A percentile compares a stretch with the other conserved stretches of the same genome.
Conservation (phyloP, 2,888 invertebrate species). For the Lasioglossum zephyrum region DNA sequence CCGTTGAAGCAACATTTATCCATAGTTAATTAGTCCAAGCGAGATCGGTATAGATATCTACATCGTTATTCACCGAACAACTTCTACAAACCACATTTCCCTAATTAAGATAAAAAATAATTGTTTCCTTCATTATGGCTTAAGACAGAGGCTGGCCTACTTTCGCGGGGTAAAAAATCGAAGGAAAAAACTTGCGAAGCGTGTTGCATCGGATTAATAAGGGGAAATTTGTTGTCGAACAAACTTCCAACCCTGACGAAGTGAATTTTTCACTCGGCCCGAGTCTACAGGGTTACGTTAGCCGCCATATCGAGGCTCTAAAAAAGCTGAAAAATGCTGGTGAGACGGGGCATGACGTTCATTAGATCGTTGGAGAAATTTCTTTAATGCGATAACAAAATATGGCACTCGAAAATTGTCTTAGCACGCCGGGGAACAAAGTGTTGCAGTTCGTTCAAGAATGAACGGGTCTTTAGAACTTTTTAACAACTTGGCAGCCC, state of each 20-base stretch:
- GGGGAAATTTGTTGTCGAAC: neutral
- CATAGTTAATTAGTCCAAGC: neutral
- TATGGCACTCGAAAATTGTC: neutral
- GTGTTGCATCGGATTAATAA: neutral
- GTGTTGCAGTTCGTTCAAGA: neutral
- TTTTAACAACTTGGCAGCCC: neutral
- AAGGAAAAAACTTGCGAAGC: neutral
- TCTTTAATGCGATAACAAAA: neutral
- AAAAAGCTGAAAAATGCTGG: constrained; percentile 20
- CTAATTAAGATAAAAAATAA: neutral
- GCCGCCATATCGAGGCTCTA: neutral
- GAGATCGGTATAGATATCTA: too few species aligned
- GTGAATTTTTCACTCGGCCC: neutral
- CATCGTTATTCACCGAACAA: neutral
- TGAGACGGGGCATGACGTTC: neutral
- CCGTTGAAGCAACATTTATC: neutral
- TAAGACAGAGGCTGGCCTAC: neutral
- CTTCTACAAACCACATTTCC: neutral
- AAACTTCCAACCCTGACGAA: neutral
- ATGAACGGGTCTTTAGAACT: neutral
- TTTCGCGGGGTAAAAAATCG: neutral
- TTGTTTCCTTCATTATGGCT: neutral
- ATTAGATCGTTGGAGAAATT: constrained; percentile 16
- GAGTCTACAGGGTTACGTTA: neutral
- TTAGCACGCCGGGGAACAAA: neutral